Base-by-base conservation (phyloP, 2,113 vertebrate genomes). In the Pygoscelis adeliae region DNA sequence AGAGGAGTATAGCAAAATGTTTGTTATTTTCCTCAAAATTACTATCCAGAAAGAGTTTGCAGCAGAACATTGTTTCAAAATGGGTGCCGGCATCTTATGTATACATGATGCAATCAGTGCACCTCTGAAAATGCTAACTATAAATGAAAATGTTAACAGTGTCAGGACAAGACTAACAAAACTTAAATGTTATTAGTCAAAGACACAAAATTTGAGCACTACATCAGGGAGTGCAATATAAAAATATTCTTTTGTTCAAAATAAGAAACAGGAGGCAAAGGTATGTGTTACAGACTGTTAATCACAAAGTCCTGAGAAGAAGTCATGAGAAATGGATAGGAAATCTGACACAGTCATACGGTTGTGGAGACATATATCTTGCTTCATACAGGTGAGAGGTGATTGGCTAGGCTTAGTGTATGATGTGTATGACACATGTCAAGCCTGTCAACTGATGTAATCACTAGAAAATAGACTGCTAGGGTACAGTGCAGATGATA, bases 271-370 rank as follows among this genome's bases (percentile, higher is more conserved):
- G 7, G 34, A 63, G 15, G 22, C 26, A 93, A 65, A 69, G 2
- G 3, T 46, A 32, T 0, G 0, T 42, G 9, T 69, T 73, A 25
- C 7, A 73, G 26, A 32, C 72, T 22, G 8, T 69, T 65, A 69
- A 78, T 66, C 34, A 87, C 30, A 49, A 87, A 73, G 6, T 70
- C 46, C 40, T 52, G 46, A 70, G n/a, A 58, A 63, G 29, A 36
- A 49, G 15, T n/a, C 2, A 15, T n/a, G n/a, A 5, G 1, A 81
- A 78, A 83, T 16, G 15, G 55, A 40, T 29, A 62, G 18, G 50
- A 87, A 79, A 58, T 71, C 40, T 19, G 10, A 25, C 36, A 47
- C 7, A 47, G 17, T 44, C 40, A 34, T 23, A 40, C 1, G 3
- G 18, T 29, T 66, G 36, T 66, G 20, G 69, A 61, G 26, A 55